Conservation (phyloP, 2,113 vertebrate species). For the Nannospalax galili region DNA sequence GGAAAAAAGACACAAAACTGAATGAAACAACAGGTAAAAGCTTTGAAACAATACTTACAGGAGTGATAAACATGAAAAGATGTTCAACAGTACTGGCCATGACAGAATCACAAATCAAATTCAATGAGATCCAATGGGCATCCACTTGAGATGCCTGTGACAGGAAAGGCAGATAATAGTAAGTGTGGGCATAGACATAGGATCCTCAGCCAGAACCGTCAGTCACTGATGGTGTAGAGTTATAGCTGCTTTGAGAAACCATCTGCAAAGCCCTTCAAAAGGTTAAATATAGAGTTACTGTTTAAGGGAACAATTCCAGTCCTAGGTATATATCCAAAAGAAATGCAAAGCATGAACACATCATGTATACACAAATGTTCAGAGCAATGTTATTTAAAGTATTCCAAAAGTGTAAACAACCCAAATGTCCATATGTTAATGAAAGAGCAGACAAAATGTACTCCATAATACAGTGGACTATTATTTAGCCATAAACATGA, state of each 20-base stretch:
- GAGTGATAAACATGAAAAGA: not conserved
- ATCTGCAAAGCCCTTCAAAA: not conserved
- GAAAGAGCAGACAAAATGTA: not conserved
- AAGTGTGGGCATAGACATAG: rapidly evolving
- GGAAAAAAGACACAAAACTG: too few relatives aligned
- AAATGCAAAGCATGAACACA: not conserved
- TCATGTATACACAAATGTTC: not conserved
- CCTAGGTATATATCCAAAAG: not conserved
- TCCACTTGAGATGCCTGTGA: not conserved
- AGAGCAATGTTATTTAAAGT: not conserved
- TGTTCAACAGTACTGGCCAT: not conserved
- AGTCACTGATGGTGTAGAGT: not conserved
- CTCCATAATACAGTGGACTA: not conserved
- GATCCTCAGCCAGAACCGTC: not conserved
- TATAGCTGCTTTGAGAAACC: not conserved
- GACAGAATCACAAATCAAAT: not conserved
- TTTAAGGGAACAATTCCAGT: not conserved
- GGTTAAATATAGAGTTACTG: not conserved
- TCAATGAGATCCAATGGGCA: not conserved
- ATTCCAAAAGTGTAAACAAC: not conserved
- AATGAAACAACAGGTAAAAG: too few relatives aligned
- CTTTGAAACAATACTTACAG: not conserved
- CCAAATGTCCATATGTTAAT: not conserved
- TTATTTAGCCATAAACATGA: not conserved
- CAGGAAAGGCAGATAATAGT: not conserved